phyloP scores from a whole-genome alignment of 2,113 vertebrate genomes.

The Oryctolagus cuniculus region DNA sequence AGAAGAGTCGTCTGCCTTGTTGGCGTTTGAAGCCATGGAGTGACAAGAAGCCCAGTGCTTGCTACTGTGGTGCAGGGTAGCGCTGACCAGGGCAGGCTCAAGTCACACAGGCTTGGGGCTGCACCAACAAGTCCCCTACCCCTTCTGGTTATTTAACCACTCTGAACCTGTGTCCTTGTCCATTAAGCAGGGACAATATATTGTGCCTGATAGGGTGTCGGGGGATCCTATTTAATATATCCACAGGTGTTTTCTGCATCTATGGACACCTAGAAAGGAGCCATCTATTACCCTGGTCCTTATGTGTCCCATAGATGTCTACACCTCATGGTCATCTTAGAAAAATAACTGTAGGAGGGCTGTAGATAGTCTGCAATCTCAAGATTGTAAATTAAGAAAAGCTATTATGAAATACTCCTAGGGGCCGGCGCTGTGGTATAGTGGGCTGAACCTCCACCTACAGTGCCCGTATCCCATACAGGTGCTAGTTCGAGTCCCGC shows the following conservation, averaged over 20 bases:
- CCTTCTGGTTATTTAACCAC: neutral
- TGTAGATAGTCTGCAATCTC: neutral
- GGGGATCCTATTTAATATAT: neutral
- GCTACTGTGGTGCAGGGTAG: accelerated
- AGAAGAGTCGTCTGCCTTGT: neutral
- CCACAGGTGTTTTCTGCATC: neutral
- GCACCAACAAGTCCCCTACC: neutral
- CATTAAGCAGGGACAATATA: neutral
- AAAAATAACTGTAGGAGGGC: neutral
- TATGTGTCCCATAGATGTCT: neutral
- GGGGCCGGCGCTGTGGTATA: no score
- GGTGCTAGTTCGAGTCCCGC: no score
- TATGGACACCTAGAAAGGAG: neutral
- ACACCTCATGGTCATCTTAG: neutral
- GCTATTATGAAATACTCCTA: neutral
- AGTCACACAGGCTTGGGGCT: neutral
- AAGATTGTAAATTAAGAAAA: neutral
- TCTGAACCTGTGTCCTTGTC: neutral
- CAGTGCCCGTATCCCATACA: no score
- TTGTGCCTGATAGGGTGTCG: neutral
- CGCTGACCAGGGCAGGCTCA: accelerated
- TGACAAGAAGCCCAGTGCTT: neutral
- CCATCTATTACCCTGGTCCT: neutral
- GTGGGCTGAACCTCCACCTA: no score
- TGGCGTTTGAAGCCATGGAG: neutral